These are phyloP conservation scores for Lasioglossum leucozonium DNA, from an alignment of 2,888 invertebrate species.

Conservation along the genomic window DNA sequence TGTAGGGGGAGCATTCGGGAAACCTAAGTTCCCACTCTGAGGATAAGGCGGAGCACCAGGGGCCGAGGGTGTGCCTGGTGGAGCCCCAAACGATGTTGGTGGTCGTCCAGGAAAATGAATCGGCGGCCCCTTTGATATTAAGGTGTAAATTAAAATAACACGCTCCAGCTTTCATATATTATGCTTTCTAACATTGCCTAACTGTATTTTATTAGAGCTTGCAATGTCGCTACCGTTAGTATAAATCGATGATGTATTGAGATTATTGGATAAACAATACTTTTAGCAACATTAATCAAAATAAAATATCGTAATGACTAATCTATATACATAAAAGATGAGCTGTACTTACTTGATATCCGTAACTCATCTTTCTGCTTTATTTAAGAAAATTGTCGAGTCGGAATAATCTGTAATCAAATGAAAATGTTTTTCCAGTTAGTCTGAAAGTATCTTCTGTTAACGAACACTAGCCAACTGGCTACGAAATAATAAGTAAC, in stretches of 20 bases:
- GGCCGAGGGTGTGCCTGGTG: conserved; percentile 81
- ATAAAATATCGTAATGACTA: neutral
- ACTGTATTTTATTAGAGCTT: neutral
- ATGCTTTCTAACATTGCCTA: neutral
- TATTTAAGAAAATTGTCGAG: neutral
- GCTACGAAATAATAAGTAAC: neutral
- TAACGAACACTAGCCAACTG: too few species aligned
- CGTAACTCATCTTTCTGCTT: conserved; percentile 80
- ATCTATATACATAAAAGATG: neutral
- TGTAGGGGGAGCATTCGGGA: conserved; percentile 66
- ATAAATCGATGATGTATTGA: neutral
- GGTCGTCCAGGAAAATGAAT: conserved; percentile 77
- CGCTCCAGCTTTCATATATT: neutral
- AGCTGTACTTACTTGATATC: conserved; percentile 79
- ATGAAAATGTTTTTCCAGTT: neutral
- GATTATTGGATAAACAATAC: neutral
- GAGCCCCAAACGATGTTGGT: conserved; percentile 81
- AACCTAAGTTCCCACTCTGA: neutral
- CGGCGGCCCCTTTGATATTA: conserved; percentile 79
- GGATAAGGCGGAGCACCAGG: conserved; percentile 70
- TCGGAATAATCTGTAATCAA: conserved; percentile 23
- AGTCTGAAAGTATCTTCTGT: neutral
- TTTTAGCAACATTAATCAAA: neutral
- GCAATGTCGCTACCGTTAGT: neutral
- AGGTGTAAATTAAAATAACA: conserved; percentile 40